Evolutionary conservation across 2,113 vertebrate species (phyloP).

Genomic region (Indri indri): DNA sequence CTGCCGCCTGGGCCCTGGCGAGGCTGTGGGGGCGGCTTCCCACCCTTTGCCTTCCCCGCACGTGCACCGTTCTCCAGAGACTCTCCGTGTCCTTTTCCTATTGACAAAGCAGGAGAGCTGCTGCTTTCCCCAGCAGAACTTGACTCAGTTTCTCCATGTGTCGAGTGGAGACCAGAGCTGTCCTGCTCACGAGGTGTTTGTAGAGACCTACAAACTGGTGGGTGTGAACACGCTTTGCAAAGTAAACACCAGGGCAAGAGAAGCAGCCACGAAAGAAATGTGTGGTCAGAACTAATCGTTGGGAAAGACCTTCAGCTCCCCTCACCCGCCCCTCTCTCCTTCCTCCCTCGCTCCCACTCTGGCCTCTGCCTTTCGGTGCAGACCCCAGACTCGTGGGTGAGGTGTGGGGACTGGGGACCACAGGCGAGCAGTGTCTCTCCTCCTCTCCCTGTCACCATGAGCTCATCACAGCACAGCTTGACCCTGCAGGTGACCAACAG

Average conservation of each 20-base stretch:
- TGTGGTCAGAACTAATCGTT: fast-evolving
- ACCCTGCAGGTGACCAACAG: fast-evolving
- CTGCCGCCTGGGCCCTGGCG: fast-evolving
- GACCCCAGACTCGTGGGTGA: background rate
- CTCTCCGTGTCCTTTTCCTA: background rate
- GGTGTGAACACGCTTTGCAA: fast-evolving
- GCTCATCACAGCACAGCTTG: fast-evolving
- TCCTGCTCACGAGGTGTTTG: background rate
- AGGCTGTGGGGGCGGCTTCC: fast-evolving
- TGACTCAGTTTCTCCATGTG: background rate
- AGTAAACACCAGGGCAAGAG: fast-evolving
- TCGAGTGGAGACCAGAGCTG: background rate
- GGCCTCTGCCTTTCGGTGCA: fast-evolving
- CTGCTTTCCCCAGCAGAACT: background rate
- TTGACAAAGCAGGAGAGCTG: background rate
- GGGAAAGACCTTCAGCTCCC: fast-evolving
- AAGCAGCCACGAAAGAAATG: too few species aligned
- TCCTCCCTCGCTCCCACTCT: too few species aligned
- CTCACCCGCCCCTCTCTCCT: background rate
- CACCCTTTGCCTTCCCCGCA: background rate
- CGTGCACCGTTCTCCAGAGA: fast-evolving
- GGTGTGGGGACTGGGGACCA: fast-evolving
- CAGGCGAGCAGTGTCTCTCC: too few species aligned
- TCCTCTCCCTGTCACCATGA: fast-evolving
- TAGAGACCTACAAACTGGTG: fast-evolving